Conservation (phyloP, 1,140 invertebrate genomes). For the Triops cancriformis region DNA sequence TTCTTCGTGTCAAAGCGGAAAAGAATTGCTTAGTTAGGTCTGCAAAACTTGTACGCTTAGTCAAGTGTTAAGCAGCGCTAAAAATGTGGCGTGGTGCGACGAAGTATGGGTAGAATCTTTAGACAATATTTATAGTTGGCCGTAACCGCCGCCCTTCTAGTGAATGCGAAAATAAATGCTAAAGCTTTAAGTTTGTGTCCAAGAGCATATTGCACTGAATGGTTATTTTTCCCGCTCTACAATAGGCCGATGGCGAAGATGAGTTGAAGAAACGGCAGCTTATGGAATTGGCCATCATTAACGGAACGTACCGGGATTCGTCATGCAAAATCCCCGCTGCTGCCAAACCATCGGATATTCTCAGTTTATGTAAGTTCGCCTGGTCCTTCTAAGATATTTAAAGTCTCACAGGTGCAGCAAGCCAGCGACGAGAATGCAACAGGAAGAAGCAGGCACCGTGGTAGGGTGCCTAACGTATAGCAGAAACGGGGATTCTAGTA, state of each 20-base stretch:
- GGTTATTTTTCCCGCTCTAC: conserved; percentile 28
- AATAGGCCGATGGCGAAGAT: conserved; percentile 98
- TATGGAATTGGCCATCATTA: conserved; percentile 99
- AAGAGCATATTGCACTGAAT: neutral
- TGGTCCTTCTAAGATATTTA: conserved; percentile 31
- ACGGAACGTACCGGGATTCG: conserved; percentile 96
- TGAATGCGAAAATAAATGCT: no score
- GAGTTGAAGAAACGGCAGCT: conserved; percentile 98
- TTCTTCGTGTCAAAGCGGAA: neutral
- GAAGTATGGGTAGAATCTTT: neutral
- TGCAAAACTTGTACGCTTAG: neutral
- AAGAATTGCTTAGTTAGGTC: neutral
- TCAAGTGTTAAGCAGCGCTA: neutral
- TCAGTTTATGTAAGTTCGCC: conserved; percentile 35
- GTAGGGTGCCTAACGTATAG: conserved; percentile 44
- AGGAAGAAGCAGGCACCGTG: conserved; percentile 62
- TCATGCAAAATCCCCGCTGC: conserved; percentile 46
- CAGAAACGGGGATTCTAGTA: neutral
- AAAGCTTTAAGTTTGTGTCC: neutral
- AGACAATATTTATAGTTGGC: neutral
- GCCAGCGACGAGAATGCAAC: conserved; percentile 53
- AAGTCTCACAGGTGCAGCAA: conserved; percentile 39
- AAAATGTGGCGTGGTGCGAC: neutral
- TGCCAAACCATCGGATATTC: conserved; percentile 32
- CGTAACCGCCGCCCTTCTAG: no score